Base-by-base conservation (phyloP, 2,113 vertebrate genomes). In the Arothron firmamentum region DNA sequence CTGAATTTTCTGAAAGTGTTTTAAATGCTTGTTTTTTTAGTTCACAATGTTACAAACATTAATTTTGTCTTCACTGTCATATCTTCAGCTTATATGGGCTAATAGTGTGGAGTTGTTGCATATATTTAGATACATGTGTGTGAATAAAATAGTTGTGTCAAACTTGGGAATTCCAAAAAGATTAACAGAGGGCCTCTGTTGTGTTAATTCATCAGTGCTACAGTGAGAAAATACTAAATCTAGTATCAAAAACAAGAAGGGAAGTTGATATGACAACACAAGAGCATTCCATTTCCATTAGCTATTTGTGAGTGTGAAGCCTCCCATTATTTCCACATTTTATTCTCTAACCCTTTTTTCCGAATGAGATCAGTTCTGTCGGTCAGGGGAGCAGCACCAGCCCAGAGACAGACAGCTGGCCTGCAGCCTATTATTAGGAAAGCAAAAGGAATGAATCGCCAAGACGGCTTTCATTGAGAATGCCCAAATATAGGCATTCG, bases 401-500 rank as follows among this genome's bases (percentile, higher is more conserved):
- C 47, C 21, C 23, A 74, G 74, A 71, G 78, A 74, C 80, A 80
- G 74, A 72, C 70, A 46, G 17, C 71, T 91, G 91, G 90, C 87
- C 52, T 12, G 54, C 43, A 45, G 86, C 87, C 88, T 80, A 46
- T 85, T 88, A 88, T 90, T 91, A 90, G 85, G 82, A 91, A 86
- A 56, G 1, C 74, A 81, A 86, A 88, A 88, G 90, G 91, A 91
- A 92, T 91, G 90, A 87, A 73, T 82, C 70, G 57, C 74, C 78
- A 83, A 63, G 79, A 62, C 53, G 81, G 80, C 62, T 57, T 75
- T 73, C 87, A 78, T 82, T 74, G 80, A 87, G 80, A 91, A 90
- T 91, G 71, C 86, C 91, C 90, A 91, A 90, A 92, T 92, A 92
- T 88, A 84, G 91, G 62, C 89, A 92, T 89, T 88, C 91, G n/a